Evolutionary conservation across 2,888 invertebrate species (phyloP).

Genomic region (Tetranychus truncatus): DNA sequence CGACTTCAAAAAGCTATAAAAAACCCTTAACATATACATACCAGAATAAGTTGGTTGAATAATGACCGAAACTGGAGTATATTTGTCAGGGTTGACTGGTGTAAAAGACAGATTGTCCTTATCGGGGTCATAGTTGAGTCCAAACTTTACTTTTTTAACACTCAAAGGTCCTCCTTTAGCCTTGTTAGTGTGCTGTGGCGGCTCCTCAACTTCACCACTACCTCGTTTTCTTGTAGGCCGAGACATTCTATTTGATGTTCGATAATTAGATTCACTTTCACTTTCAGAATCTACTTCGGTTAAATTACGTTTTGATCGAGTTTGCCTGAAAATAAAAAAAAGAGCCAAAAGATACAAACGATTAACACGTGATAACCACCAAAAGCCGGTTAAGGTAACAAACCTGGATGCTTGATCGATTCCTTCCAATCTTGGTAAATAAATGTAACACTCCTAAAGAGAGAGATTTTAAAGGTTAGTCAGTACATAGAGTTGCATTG

Average conservation of each 20-base stretch:
- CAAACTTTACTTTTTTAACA: neutral
- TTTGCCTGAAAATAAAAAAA: neutral
- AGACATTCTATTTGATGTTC: neutral
- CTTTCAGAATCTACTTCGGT: neutral
- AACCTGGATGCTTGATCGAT: neutral
- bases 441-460: neutral
- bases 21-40: neutral
- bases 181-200: neutral
- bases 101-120: neutral
- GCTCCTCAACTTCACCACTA: neutral
- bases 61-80: neutral
- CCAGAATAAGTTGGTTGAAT: constrained; percentile 3
- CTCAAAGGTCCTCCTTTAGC: neutral
- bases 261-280: neutral
- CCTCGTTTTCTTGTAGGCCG: neutral
- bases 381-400: neutral
- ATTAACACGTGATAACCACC: too few relatives aligned
- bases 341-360: neutral
- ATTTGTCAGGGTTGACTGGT: neutral
- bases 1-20: too few relatives aligned
- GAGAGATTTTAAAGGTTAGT: neutral
- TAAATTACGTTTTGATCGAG: neutral
- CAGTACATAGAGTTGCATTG: neutral
- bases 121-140: neutral
- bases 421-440: neutral